Evolutionary conservation across 2,888 invertebrate species (phyloP).

Genomic region (Morpho helenor): DNA sequence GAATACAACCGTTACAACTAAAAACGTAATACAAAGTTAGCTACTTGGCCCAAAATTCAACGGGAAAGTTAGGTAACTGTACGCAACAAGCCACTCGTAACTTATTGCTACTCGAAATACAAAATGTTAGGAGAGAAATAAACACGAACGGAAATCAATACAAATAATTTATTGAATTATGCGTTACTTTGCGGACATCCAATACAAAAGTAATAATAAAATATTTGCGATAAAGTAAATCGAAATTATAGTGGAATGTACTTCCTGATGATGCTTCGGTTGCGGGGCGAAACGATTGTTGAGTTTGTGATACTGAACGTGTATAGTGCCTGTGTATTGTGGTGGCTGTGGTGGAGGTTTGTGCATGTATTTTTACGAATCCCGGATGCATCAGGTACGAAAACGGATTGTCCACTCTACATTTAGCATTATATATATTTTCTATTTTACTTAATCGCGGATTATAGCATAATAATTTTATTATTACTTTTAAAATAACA

Average conservation of each 20-base stretch:
- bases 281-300: not conserved
- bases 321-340: too few species aligned
- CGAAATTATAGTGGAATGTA: too few species aligned
- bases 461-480: too few species aligned
- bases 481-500: not conserved
- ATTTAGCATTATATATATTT: too few species aligned
- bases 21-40: constrained; percentile 34
- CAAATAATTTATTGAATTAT: not conserved
- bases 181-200: too few species aligned
- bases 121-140: constrained; percentile 2
- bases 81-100: constrained; percentile 44
- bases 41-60: constrained; percentile 38
- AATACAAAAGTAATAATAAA: too few species aligned
- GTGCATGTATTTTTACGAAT: too few species aligned
- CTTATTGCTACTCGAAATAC: constrained; percentile 38
- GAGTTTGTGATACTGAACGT: too few species aligned
- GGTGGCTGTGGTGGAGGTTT: not conserved
- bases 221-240: too few species aligned
- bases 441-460: too few species aligned
- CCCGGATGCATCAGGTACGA: too few species aligned
- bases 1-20: constrained; percentile 53
- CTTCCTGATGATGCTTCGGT: not conserved
- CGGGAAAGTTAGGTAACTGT: constrained; percentile 38
- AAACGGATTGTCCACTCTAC: too few species aligned
- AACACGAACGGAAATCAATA: not conserved